Evolutionary conservation across 2,797 vertebrate genomes (phyloP), one percentile per base, ranked within the genome.

Genomic region (Sus cebifrons): DNA sequence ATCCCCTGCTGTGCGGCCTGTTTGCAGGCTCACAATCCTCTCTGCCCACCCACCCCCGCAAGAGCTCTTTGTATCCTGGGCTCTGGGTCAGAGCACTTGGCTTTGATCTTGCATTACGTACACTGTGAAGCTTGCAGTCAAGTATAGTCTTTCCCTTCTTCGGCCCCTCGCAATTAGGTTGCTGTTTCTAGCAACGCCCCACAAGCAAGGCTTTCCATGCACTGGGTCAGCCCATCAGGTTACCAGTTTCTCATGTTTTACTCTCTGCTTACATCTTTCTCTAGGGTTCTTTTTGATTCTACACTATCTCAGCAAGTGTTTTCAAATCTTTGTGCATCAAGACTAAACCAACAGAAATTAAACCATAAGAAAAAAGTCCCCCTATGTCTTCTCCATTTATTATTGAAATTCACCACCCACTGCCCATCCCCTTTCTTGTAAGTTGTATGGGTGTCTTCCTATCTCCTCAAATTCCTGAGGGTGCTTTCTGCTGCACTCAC

Each of bases 21-120:
- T 36, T 29, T 10, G 1, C 0, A 25, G 10, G 5, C 62, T 11
- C 6, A 0, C 3, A 11, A 0, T 20, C 21, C 8, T 21, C 58
- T 9, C 8, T 5, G 4, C 0, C 1, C 20, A 1, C 2, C 29
- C 20, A n/a, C 2, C 4, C 16, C 40, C 17, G 3, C 14, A 16
- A 62, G 11, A 21, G 29, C 10, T 17, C 71, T 75, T 60, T 10
- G n/a, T 11, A 1, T 2, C 0, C 17, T 18, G 68, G 73, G 3
- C 25, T 86, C 32, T 8, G 40, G 14, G 15, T 32, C 2, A 5
- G 52, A 15, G 27, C 13, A 6, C 7, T 18, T 23, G 89, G n/a
- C 18, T 20, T 52, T 25, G 15, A 20, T 10, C 25, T 18, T 60
- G 20, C 64, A 29, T 82, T 10, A 17, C 6, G 4, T 70, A 40